These are phyloP conservation scores for Otus scops DNA, from an alignment of 2,797 vertebrate species.

Conservation along the genomic window DNA sequence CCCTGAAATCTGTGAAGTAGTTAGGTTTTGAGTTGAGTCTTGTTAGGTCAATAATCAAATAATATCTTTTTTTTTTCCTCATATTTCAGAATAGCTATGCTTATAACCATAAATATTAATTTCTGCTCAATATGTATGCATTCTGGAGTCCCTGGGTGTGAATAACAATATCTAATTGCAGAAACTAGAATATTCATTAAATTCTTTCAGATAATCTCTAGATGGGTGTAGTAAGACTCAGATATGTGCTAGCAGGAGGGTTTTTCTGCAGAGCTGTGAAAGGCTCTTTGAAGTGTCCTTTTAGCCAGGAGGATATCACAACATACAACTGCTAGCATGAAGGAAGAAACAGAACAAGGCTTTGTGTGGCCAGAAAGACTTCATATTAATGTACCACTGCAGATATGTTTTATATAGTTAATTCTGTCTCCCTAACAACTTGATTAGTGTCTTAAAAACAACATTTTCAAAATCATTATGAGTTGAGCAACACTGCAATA, in stretches of 20 bases:
- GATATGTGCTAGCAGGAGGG: slow-evolving; percentile 29
- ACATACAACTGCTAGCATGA: neutral
- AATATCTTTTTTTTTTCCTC: slow-evolving; percentile 7
- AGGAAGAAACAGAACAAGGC: neutral
- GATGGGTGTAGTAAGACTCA: slow-evolving; percentile 47
- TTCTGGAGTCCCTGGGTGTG: slow-evolving; percentile 46
- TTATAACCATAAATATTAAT: slow-evolving; percentile 69
- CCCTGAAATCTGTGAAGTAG: slow-evolving; percentile 26
- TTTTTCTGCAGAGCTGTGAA: slow-evolving; percentile 41
- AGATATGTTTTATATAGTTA: neutral
- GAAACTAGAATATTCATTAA: slow-evolving; percentile 62
- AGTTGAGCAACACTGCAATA: neutral
- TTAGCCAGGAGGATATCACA: slow-evolving; percentile 2
- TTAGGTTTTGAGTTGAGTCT: slow-evolving; percentile 26
- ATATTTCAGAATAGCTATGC: slow-evolving; percentile 61
- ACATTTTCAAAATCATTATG: neutral
- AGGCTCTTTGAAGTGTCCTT: slow-evolving; percentile 18
- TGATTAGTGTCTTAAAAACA: neutral
- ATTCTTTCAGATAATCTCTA: slow-evolving; percentile 47
- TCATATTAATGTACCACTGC: neutral
- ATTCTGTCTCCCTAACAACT: neutral
- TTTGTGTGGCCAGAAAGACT: neutral
- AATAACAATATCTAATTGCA: slow-evolving; percentile 68
- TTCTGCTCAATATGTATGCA: slow-evolving; percentile 55
- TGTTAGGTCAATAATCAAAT: slow-evolving; percentile 58